Evolutionary conservation across 1,140 invertebrate genomes (phyloP), one percentile per base, ranked within the genome.

Genomic region (Platyura marginata): DNA sequence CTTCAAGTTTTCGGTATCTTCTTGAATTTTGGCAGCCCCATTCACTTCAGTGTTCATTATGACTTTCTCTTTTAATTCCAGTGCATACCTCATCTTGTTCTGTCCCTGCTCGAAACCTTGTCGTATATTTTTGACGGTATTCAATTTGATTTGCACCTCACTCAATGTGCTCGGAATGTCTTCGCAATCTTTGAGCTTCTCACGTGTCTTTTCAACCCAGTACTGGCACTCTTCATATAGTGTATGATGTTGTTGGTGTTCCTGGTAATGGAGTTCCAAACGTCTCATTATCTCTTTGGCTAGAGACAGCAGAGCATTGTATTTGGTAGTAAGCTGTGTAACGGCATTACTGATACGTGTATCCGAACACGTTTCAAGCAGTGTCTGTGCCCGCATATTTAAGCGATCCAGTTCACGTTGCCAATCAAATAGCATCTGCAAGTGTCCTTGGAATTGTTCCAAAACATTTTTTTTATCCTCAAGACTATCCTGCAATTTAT

Each of bases 261-360:
- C 84, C 70, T 91, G 86, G 62, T 89, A 92, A 57, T 91, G 84
- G 33, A 91, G 66, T 62, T 93, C 88, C 20, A 93, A 64, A 23
- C 84, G 69, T 51, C 87, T 70, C 84, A 93, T 90, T 11, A 91
- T 79, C 67, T 92, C 91, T 65, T 95, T 96, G 10, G 89, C 84
- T 15, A 90, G 56, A 0, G 87, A 88, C 18, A 93, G 59, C n/a
- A 95, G 64, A 0, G 86, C 79, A 58, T 93, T 93, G 51, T 95
- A 95, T 59, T 92, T 92, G 1, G 88, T 92, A 0, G 90, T 88
- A 13, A 96, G 63, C 57, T 94, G 87, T 23, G 90, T 93, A 23
- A 96, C 81, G 9, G 83, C 85, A 64, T 93, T 94, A 10, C 89
- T 92, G 29, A 96, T 80, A 48, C 89, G 71, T 0, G 90, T 91